Base-by-base conservation (phyloP, 2,888 invertebrate genomes). In the Drosophila eohydei region DNA sequence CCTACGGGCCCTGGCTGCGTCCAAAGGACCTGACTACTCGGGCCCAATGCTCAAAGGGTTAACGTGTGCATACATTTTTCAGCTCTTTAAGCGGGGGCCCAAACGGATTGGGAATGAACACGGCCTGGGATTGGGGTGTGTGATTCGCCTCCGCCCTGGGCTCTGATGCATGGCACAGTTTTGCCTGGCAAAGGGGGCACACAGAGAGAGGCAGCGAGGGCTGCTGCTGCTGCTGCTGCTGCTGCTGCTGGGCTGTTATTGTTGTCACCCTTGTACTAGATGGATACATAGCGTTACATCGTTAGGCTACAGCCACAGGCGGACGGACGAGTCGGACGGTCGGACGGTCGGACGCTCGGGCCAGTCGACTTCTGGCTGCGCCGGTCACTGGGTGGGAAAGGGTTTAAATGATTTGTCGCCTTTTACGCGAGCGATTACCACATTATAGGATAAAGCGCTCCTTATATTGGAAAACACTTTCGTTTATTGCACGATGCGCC, bases 361-460 rank as follows among this genome's bases (percentile, higher is more conserved):
- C 38, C 26, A 28, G 52, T 7, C 58, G 11, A 46, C 11, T 9
- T 16, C n/a, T 69, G 36, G 36, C 55, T 46, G 48, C 50, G 16
- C 16, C 38, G 73, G 66, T 41, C 73, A 72, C 30, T 62, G 51
- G 68, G 48, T 70, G 66, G 70, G 65, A 76, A 75, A 68, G 81
- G 74, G 80, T 80, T 81, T 82, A 91, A 92, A 91, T 91, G 91
- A 91, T 91, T 91, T 92, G 92, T 91, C 91, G 92, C 92, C 91
- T 91, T 90, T 92, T 91, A 90, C 85, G 82, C 92, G 84, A 91
- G 86, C 91, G 92, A 91, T 91, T 91, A 91, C 91, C 91, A 91
- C 91, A 90, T 91, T 92, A 90, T 92, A 91, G 91, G 90, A 69
- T 81, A 67, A 90, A 81, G 63, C 67, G 84, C 66, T 86, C 65